phyloP scores from a whole-genome alignment of 2,797 vertebrate species.

The Rhinoraja longicauda region DNA sequence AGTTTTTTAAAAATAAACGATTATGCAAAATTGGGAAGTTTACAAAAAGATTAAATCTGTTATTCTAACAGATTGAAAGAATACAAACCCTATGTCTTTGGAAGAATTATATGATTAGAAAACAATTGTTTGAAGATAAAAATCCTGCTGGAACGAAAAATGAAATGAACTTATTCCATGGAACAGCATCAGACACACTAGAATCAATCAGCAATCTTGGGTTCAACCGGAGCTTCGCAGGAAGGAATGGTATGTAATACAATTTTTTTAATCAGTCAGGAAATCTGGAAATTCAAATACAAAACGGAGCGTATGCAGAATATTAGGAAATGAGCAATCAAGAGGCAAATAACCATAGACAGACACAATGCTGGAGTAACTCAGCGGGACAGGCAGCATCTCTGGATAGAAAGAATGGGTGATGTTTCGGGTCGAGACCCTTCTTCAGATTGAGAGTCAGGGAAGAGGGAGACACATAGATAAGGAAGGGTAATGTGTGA shows the following conservation, averaged over 20 bases:
- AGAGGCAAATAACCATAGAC: no score
- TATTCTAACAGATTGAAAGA: conserved; percentile 70
- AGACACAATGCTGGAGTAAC: no score
- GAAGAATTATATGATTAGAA: conserved; percentile 68
- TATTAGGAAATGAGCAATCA: no score
- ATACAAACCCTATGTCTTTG: conserved; percentile 77
- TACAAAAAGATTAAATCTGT: background rate
- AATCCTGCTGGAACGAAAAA: conserved; percentile 60
- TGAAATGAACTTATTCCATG: conserved; percentile 76
- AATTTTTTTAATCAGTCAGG: no score
- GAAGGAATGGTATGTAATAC: conserved; percentile 68
- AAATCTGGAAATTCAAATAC: background rate
- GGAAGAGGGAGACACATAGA: no score
- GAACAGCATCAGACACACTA: conserved; percentile 57
- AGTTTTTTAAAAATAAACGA: background rate
- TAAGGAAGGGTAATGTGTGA: no score
- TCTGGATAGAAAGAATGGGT: no score
- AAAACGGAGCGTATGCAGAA: no score
- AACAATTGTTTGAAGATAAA: conserved; percentile 60
- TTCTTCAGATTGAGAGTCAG: no score
- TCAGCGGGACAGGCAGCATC: no score
- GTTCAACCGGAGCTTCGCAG: conserved; percentile 82
- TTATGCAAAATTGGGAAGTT: background rate
- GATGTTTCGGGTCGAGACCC: no score
- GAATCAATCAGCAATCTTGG: conserved; percentile 61